A percentile compares a stretch with the other conserved stretches of the same genome.
Evolutionary conservation across 2,888 invertebrate species (phyloP).

Genomic region (Lasius platythorax): DNA sequence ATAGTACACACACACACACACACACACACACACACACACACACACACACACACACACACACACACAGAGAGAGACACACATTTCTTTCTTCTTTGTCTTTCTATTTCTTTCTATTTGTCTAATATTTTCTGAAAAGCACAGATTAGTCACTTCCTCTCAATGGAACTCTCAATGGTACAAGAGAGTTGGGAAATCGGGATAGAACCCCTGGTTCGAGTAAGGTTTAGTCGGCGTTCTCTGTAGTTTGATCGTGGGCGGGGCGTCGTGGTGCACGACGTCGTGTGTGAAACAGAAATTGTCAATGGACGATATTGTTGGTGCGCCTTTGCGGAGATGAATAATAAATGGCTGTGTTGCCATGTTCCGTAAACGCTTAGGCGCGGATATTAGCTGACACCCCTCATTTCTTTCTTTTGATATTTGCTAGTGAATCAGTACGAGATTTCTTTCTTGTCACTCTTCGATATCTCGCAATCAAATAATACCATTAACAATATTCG

Average conservation of each 20-base stretch:
- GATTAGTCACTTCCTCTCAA: constrained; percentile 1
- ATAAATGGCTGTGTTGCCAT: constrained; percentile 81
- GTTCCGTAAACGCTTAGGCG: constrained; percentile 61
- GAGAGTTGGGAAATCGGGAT: constrained; percentile 11
- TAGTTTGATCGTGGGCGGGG: constrained; percentile 85
- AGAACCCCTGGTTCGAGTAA: constrained; percentile 40
- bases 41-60: not conserved
- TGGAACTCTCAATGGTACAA: not conserved
- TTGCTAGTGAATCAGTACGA: constrained; percentile 62
- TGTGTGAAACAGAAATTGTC: constrained; percentile 84
- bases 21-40: too few relatives aligned
- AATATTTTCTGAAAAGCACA: constrained; percentile 31
- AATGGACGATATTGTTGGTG: constrained; percentile 82
- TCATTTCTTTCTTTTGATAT: constrained; percentile 67
- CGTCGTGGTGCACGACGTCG: constrained; percentile 83
- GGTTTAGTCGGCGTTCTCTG: constrained; percentile 79
- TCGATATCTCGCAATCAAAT: constrained; percentile 61
- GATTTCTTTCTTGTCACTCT: constrained; percentile 59
- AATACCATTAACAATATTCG: constrained; percentile 52
- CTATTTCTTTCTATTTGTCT: not conserved
- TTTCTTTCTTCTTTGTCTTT: too few relatives aligned
- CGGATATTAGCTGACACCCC: constrained; percentile 66
- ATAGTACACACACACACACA: too few relatives aligned
- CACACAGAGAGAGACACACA: not conserved
- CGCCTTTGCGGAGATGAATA: constrained; percentile 75